Base-by-base conservation (phyloP, 2,888 invertebrate genomes). In the Coelinius sp. region DNA sequence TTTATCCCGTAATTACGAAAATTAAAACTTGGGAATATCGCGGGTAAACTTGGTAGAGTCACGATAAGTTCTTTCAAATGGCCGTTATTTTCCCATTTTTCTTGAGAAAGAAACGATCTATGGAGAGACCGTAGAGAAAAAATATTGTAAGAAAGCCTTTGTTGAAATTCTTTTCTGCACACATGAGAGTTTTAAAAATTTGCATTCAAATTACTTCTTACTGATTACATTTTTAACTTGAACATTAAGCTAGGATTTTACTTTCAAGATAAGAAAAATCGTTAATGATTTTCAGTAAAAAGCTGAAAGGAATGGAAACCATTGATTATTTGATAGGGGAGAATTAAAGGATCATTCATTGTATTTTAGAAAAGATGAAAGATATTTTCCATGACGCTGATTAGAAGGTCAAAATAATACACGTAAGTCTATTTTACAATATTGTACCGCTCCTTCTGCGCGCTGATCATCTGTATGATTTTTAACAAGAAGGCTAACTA, bases 21-120 rank as follows among this genome's bases (percentile, higher is more conserved):
- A 75, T 76, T 74, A 74, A 62, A 71, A 73, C 71, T 70, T 74
- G 24, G 14, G 8, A 38, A 25, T 76, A 74, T 74, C 70, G 73
- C 76, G 76, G 69, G 70, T 73, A 67, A 76, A 74, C 67, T 74
- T 71, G 56, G 25, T 41, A 24, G 2, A 20, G 24, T 63, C 41
- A 20, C 22, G 38, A 63, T 41, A 63, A 24, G 41, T 63, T 38
- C n/a, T 63, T 63, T 38, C 10, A 63, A 41, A 63, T 63, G 24
- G 41, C 24, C 38, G 41, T 24, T 41, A 63, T 38, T 63, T 63
- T 63, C 14, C 41, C 24, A 62, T 41, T 44, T 62, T 63, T 63
- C 41, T 35, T 7, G 35, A 25, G 35, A 31, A 59, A 59, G 17
- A 35, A 59, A 35, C 20, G 8, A 49, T 6, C 17, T 17, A 8